Percentiles rank a stretch among this genome's conserved stretches.
phyloP scores from a whole-genome alignment of 2,113 vertebrate genomes.

The Balaeniceps rex region DNA sequence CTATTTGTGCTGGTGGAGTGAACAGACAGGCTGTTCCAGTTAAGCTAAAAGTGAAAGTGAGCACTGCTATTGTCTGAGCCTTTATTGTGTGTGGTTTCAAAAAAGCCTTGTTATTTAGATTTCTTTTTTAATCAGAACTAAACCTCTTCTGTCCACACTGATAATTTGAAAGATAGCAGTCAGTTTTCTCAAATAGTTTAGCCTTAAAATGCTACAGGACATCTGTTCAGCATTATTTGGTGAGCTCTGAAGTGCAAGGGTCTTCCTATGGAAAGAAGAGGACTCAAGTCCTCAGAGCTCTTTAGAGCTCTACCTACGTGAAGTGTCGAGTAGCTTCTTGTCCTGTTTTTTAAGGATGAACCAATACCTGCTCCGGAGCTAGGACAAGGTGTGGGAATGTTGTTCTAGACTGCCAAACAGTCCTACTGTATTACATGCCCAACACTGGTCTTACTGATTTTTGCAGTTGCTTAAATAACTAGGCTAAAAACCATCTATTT shows the following conservation, averaged over 20 bases:
- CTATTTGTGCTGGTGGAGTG: constrained; percentile 70
- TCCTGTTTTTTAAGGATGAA: constrained; percentile 31
- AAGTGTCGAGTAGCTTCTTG: constrained; percentile 17
- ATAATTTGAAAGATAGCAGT: constrained; percentile 57
- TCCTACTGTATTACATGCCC: constrained; percentile 26
- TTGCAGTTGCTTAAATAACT: constrained; percentile 79
- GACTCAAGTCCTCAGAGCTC: constrained; percentile 19
- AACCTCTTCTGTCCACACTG: constrained; percentile 57
- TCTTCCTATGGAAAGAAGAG: constrained; percentile 56
- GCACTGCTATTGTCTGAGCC: constrained; percentile 81
- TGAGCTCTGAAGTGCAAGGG: constrained; percentile 53
- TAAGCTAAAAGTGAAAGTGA: constrained; percentile 82
- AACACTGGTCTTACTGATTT: constrained; percentile 44
- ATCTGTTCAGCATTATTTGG: constrained; percentile 30
- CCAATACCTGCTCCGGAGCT: not conserved
- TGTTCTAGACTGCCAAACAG: constrained; percentile 45
- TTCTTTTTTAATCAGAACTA: constrained; percentile 42
- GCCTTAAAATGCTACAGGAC: constrained; percentile 50
- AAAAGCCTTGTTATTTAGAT: constrained; percentile 68
- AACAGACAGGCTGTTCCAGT: constrained; percentile 72
- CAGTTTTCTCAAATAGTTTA: constrained; percentile 42
- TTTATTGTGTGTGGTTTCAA: constrained; percentile 64
- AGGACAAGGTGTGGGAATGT: constrained; percentile 32
- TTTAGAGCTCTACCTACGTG: not conserved
- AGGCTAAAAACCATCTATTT: constrained; percentile 74